A percentile compares a stretch with the other conserved stretches of the same genome.
These are phyloP conservation scores for Peucedramus taeniatus DNA, from an alignment of 2,113 vertebrate genomes.

Conservation along the genomic window DNA sequence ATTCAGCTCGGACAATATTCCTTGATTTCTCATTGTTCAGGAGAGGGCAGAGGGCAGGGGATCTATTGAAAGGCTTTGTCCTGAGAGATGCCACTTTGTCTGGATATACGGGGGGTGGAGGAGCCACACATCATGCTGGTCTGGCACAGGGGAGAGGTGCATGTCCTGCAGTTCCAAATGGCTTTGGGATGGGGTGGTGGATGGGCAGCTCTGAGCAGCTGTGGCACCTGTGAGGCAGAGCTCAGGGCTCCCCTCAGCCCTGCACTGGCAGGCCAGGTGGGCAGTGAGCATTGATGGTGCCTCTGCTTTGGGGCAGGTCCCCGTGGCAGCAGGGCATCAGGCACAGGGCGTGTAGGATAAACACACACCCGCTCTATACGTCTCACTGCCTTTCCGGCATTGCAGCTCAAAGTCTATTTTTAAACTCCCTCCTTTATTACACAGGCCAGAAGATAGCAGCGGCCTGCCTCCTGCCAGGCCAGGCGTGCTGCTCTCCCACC, in stretches of 20 bases:
- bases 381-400: slow-evolving; percentile 23
- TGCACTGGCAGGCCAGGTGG: fast-evolving
- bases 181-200: neutral
- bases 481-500: neutral
- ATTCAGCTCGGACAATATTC: slow-evolving; percentile 76
- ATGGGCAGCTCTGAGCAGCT: neutral
- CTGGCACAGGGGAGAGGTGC: neutral
- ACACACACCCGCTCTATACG: slow-evolving; percentile 40
- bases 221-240: neutral
- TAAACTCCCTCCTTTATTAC: slow-evolving; percentile 60
- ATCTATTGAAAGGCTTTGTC: slow-evolving; percentile 69
- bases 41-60: slow-evolving; percentile 75
- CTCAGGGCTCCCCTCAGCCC: neutral
- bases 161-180: neutral
- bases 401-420: slow-evolving; percentile 55
- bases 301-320: neutral
- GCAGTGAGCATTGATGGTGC: fast-evolving
- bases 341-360: slow-evolving; percentile 14
- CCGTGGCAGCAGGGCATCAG: neutral
- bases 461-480: neutral
- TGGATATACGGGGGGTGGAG: neutral
- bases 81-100: slow-evolving; percentile 75
- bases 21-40: slow-evolving; percentile 76
- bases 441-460: neutral
- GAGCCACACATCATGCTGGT: neutral